Conservation (phyloP, 2,888 invertebrate species). For the Drosophila leonis region DNA sequence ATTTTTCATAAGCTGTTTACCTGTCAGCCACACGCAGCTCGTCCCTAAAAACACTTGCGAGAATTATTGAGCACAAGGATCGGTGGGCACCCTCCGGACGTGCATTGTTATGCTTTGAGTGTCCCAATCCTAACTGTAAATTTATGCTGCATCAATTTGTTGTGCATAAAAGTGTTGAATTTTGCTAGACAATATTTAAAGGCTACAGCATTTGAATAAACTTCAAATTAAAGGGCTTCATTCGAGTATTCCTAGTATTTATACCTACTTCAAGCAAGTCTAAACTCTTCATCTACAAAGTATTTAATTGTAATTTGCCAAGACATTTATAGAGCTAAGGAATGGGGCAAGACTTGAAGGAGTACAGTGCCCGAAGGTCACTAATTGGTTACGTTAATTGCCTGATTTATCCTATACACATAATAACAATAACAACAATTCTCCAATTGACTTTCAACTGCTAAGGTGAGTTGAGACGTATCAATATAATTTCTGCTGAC, state of each 20-base stretch:
- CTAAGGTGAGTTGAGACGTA: not conserved
- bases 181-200: not conserved
- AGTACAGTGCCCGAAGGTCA: no score
- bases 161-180: not conserved
- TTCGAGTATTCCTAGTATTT: not conserved
- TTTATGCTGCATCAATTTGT: constrained; percentile 5
- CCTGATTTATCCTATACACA: not conserved
- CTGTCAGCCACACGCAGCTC: constrained; percentile 16
- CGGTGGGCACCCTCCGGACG: not conserved
- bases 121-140: constrained; percentile 21
- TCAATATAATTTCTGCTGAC: constrained; percentile 1
- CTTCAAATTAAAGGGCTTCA: not conserved
- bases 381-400: not conserved
- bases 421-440: not conserved
- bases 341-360: no score
- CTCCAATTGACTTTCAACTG: not conserved
- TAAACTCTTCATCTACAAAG: no score
- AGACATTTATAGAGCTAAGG: no score
- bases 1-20: constrained; percentile 17
- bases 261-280: no score
- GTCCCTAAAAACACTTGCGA: not conserved
- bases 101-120: constrained; percentile 55
- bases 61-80: not conserved
- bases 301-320: no score
- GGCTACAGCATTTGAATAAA: no score